Evolutionary conservation across 2,113 vertebrate genomes (phyloP), one percentile per base, ranked within the genome.

Genomic region (Acanthisitta chloris): DNA sequence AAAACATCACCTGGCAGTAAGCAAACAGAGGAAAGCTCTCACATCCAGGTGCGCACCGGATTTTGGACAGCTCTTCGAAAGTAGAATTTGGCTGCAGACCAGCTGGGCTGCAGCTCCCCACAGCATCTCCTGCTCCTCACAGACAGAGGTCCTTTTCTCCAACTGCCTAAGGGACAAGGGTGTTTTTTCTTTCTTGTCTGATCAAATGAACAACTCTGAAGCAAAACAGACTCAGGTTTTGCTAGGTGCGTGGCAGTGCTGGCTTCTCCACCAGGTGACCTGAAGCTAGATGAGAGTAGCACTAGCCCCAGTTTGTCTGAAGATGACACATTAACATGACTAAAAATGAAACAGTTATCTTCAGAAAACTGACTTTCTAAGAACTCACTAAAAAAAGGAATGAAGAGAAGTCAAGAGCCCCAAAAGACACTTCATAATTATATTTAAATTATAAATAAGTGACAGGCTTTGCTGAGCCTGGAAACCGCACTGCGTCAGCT

Each of bases 141-240:
- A 92, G 49, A 96, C 91, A 96, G 96, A 95, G 51, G 38, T 42
- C 59, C 69, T 54, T 76, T 92, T 95, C 90, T 92, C 65, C 45
- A 66, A 16, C 36, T 83, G 85, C 71, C 71, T 76, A 59, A 36
- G 67, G 48, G 61, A 93, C 1, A 4, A 25, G 65, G 29, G 8
- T 2, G 15, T n/a, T 29, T 8, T n/a, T 49, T 14, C 21, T 49
- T 80, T 87, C 74, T 54, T 31, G 25, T 91, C 86, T 82, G 58
- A 90, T 82, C 67, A 78, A 88, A 90, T 72, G 17, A 83, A 48
- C 62, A 38, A 9, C 51, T 86, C 43, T 58, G 46, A 78, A 83
- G 64, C 26, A 79, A 79, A 87, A 51, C 2, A 25, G 33, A 83
- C 72, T 45, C 49, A 9, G 16, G 36, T 77, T 94, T 70, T 81